These are phyloP conservation scores for Psococerastis gibbosa DNA, from an alignment of 2,888 invertebrate genomes.

Conservation along the genomic window DNA sequence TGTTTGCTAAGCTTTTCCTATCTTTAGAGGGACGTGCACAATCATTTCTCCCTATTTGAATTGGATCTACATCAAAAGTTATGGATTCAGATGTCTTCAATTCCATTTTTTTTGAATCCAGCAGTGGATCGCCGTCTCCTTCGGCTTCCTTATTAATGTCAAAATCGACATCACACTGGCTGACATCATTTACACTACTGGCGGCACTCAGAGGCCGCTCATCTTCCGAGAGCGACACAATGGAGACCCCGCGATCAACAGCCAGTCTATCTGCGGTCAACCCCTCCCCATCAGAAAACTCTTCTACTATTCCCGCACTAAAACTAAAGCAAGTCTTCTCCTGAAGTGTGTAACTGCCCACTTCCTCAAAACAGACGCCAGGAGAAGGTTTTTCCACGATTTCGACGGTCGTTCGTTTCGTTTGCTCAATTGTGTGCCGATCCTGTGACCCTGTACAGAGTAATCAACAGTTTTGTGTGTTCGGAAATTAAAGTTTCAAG, in stretches of 20 bases:
- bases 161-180: constrained; percentile 1
- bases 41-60: not conserved
- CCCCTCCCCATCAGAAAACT: constrained; percentile 29
- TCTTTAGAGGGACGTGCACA: too few relatives aligned
- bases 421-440: constrained; percentile 44
- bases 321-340: constrained; percentile 23
- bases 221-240: constrained; percentile 45
- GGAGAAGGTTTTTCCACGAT: constrained; percentile 33
- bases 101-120: not conserved
- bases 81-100: not conserved
- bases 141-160: constrained; percentile 14
- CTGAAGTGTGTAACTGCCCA: constrained; percentile 36
- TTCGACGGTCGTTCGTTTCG: constrained; percentile 38
- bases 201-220: constrained; percentile 24
- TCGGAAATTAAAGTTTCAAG: too few relatives aligned
- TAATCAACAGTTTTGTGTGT: too few relatives aligned
- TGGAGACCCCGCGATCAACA: constrained; percentile 37
- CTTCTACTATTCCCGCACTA: constrained; percentile 24
- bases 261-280: constrained; percentile 15
- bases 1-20: constrained; percentile 21
- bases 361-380: constrained; percentile 37
- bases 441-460: constrained; percentile 40
- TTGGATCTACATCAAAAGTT: not conserved
- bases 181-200: constrained; percentile 2
- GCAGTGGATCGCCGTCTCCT: constrained; percentile 6